A percentile compares a stretch with the other conserved stretches of the same genome.
phyloP scores from a whole-genome alignment of 2,888 invertebrate species.

The Cosmia trapezina region DNA sequence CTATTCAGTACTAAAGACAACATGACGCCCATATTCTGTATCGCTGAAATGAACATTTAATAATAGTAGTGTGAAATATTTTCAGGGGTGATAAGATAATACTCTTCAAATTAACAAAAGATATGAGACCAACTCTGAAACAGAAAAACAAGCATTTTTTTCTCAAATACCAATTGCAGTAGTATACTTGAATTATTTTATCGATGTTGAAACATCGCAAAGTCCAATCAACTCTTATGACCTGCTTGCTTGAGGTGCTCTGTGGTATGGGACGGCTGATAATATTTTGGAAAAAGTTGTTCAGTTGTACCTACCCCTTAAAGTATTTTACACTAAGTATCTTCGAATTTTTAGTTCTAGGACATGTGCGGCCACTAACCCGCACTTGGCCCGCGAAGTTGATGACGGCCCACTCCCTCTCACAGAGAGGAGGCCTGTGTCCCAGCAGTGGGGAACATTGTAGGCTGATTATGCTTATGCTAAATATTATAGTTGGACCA shows the following conservation, averaged over 20 bases:
- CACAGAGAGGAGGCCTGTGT: neutral
- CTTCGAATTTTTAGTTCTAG: neutral
- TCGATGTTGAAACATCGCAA: neutral
- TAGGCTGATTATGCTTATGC: neutral
- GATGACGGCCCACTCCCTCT: neutral
- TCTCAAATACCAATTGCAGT: too few relatives aligned
- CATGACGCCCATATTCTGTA: constrained; percentile 23
- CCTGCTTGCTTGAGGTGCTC: too few relatives aligned
- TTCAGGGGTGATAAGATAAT: too few relatives aligned
- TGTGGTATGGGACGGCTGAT: too few relatives aligned
- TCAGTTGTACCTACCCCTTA: neutral
- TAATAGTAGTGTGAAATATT: neutral
- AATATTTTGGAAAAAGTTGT: too few relatives aligned
- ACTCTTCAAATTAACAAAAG: neutral
- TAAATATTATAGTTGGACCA: neutral
- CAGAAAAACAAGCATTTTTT: neutral
- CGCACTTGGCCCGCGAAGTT: neutral
- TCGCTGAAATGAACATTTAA: constrained; percentile 5
- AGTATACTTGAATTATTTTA: too few relatives aligned
- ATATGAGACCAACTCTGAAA: neutral
- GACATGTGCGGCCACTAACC: neutral
- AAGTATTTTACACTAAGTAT: neutral
- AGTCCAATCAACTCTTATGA: too few relatives aligned
- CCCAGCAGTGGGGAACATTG: neutral
- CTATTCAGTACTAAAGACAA: constrained; percentile 24